phyloP scores from a whole-genome alignment of 2,888 invertebrate genomes.

The Adineta ricciae region DNA sequence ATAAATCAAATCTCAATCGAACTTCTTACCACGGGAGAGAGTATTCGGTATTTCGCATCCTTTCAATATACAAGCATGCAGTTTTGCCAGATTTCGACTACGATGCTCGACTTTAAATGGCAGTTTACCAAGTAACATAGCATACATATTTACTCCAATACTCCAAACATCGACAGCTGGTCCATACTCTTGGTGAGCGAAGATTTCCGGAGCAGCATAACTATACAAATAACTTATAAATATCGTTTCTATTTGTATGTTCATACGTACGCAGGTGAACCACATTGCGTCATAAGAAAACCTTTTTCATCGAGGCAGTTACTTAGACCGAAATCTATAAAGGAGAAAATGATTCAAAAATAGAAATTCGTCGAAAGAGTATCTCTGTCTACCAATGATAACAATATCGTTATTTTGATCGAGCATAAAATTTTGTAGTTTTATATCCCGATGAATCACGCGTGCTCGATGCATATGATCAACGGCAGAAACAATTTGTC shows the following conservation, averaged over 20 bases:
- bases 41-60: constrained; percentile 40
- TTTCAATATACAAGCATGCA: constrained; percentile 41
- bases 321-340: constrained; percentile 43
- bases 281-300: constrained; percentile 42
- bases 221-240: background rate
- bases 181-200: constrained; percentile 42
- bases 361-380: background rate
- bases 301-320: constrained; percentile 40
- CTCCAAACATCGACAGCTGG: constrained; percentile 44
- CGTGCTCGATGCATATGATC: constrained; percentile 41
- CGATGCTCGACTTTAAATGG: constrained; percentile 41
- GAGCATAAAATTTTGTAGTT: constrained; percentile 42
- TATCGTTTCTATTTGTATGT: too few relatives aligned
- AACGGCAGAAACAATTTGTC: constrained; percentile 42
- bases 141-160: constrained; percentile 43
- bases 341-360: constrained; percentile 21
- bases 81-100: constrained; percentile 39
- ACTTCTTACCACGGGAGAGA: constrained; percentile 38
- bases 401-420: constrained; percentile 41
- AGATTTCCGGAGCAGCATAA: constrained; percentile 35
- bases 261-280: constrained; percentile 43
- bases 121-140: constrained; percentile 41
- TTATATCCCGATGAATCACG: constrained; percentile 40
- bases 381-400: constrained; percentile 40
- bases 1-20: background rate